Base-by-base conservation (phyloP, 1,140 invertebrate genomes). In the Kradibia gibbosae region DNA sequence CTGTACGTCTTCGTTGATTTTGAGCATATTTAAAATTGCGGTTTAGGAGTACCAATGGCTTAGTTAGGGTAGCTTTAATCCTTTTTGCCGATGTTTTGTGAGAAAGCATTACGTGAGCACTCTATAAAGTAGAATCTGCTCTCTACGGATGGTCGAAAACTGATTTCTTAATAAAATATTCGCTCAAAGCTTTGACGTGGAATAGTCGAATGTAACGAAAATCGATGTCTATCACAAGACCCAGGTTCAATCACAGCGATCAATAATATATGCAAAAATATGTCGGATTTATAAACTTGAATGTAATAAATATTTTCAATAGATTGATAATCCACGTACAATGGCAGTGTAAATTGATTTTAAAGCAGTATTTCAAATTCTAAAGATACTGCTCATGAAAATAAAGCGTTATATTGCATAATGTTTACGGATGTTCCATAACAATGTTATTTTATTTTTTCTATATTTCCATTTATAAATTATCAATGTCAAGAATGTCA, bases 381-480 rank as follows among this genome's bases (percentile, higher is more conserved):
- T 22, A 39, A 5, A 67, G 28, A 67, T 39, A 39, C 36, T 67
- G 3, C 10, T 67, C 17, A 67, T 67, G 62, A 67, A 67, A 39
- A 67, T 67, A 36, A 67, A 67, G 62, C 13, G 8, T 36, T 67
- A 7, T 39, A 67, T 39, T 67, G 62, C 62, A 67, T 39, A 67
- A 67, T 67, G 62, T 39, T 67, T 67, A 67, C 62, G 62, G 34
- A 67, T 67, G 62, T 67, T 67, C 62, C 34, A 67, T 67, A 67
- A 67, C 34, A 67, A 39, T 22, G 34, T 67, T 67, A 65, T 65
- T 65, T 65, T 65, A 65, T 65, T 65, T 36, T 57, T 65, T 65
- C 10, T 65, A 36, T 36, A 65, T 65, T 65, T 65, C 31, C 60
- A 65, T 20, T 65, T 36, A 65, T 65, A 65, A 65, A 65, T 36